Conservation (phyloP, 2,113 vertebrate species). For the Istiophorus platypterus region DNA sequence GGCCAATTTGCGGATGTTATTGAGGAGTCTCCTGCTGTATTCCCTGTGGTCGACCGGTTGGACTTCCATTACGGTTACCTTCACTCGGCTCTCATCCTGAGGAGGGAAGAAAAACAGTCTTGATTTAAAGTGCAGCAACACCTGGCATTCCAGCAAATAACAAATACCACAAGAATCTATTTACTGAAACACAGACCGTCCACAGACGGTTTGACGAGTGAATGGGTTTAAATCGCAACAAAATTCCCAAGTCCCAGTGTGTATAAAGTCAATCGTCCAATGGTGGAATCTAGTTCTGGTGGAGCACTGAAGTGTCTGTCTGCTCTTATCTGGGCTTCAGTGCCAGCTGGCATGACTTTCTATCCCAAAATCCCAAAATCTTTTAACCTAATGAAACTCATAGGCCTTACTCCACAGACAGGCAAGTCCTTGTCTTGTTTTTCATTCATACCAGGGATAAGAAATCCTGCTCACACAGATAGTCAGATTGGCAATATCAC, state of each 20-base stretch:
- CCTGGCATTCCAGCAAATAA: not conserved
- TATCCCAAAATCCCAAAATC: not conserved
- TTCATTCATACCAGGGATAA: not conserved
- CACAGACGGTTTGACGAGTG: not conserved
- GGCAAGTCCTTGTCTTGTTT: not conserved
- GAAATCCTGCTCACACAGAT: not conserved
- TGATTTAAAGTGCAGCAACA: not conserved
- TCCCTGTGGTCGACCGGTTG: constrained; percentile 90
- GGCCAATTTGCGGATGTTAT: constrained; percentile 87
- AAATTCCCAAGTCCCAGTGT: not conserved
- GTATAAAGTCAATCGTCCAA: not conserved
- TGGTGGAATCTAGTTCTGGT: not conserved
- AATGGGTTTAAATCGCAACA: not conserved
- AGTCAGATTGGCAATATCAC: not conserved
- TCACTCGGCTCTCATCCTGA: constrained; percentile 93
- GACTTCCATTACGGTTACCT: constrained; percentile 89
- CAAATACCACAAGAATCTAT: not conserved
- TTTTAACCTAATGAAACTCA: not conserved
- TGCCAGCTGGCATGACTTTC: not conserved
- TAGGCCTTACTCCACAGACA: not conserved
- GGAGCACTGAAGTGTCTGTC: not conserved
- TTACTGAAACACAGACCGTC: too few species aligned
- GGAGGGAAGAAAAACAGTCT: constrained; percentile 41
- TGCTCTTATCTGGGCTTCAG: not conserved
- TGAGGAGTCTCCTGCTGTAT: constrained; percentile 88